Evolutionary conservation across 2,797 vertebrate species (phyloP), one percentile per base, ranked within the genome.

Genomic region (Discoglossus pictus): DNA sequence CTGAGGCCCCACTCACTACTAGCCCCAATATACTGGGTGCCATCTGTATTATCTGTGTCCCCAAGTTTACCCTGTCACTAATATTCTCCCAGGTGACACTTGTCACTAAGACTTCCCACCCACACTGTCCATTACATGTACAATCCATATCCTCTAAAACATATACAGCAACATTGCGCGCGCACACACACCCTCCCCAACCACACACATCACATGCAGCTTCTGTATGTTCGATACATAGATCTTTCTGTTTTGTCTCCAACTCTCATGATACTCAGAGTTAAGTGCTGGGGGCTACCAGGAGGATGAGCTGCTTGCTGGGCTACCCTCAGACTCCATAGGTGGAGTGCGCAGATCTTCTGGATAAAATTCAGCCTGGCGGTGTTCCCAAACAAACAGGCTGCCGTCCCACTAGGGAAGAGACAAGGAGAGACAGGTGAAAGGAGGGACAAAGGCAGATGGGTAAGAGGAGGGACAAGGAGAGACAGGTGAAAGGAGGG

Each of bases 371-470:
- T 93, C 91, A 1, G 86, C 87, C 75, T 95, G 92, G 72, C 87
- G 81, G 81, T 96, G 92, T 75, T 94, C 92, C 94, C 94, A 97
- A 67, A 95, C 82, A 18, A 89, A 85, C 62, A 97, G 85, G 1
- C 85, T 90, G 43, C 94, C 91, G 1, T 97, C 94, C 94, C 94
- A 97, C 94, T 97, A 46, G 15, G 13, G n/a, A 2, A 44, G 2
- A 17, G 16, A 43, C 23, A n/a, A 25, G 15, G 10, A 58, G 11
- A 18, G n/a, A 51, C 23, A 23, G 6, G n/a, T n/a, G n/a, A 31
- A 16, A 34, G 16, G 46, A 25, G 62, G 25, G 18, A 52, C 1
- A 16, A n/a, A 2, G 1, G 35, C 6, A 38, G 7, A 21, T 23
- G 17, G 12, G 12, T 13, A 61, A 42, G 10, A 27, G 27, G 13